phyloP scores from a whole-genome alignment of 2,797 vertebrate genomes.

The Nannoperca obscura region DNA sequence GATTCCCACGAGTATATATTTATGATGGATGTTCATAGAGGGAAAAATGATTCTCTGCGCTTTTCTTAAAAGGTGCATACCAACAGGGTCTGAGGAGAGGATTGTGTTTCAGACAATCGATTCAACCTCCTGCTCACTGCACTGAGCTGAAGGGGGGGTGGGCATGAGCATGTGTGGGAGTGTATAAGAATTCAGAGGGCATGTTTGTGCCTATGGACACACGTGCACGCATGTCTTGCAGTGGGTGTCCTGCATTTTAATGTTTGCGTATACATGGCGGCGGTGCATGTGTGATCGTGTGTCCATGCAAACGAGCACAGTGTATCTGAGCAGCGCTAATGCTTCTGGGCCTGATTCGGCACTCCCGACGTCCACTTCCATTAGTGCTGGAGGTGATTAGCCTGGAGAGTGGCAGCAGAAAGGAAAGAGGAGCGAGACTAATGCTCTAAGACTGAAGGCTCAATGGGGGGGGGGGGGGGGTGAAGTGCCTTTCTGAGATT shows the following conservation, averaged over 20 bases:
- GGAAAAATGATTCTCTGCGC: slow-evolving; percentile 41
- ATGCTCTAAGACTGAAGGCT: slow-evolving; percentile 63
- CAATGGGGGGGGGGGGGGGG: slow-evolving; percentile 27
- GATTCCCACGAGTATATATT: slow-evolving; percentile 58
- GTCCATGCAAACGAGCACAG: not conserved
- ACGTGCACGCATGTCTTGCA: slow-evolving; percentile 5
- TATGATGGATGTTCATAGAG: slow-evolving; percentile 58
- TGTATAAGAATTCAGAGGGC: slow-evolving; percentile 18
- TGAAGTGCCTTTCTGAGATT: slow-evolving; percentile 46
- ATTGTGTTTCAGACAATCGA: slow-evolving; percentile 60
- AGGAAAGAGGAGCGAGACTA: slow-evolving; percentile 65
- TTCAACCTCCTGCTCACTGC: slow-evolving; percentile 44
- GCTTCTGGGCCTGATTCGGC: slow-evolving; percentile 62
- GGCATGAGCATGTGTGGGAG: slow-evolving; percentile 8
- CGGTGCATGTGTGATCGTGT: not conserved
- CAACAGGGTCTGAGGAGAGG: slow-evolving; percentile 16
- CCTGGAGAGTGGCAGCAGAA: slow-evolving; percentile 57
- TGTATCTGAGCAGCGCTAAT: slow-evolving; percentile 55
- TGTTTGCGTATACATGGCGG: slow-evolving; percentile 13
- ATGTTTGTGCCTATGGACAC: not conserved
- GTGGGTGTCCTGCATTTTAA: slow-evolving; percentile 31
- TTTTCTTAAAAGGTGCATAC: slow-evolving; percentile 38
- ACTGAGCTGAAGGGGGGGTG: slow-evolving; percentile 15
- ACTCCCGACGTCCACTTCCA: slow-evolving; percentile 63
- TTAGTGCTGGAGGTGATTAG: slow-evolving; percentile 76